A percentile compares a stretch with the other conserved stretches of the same genome.
phyloP scores from a whole-genome alignment of 2,797 vertebrate species.

The Tokudaia tokunoshimensis region DNA sequence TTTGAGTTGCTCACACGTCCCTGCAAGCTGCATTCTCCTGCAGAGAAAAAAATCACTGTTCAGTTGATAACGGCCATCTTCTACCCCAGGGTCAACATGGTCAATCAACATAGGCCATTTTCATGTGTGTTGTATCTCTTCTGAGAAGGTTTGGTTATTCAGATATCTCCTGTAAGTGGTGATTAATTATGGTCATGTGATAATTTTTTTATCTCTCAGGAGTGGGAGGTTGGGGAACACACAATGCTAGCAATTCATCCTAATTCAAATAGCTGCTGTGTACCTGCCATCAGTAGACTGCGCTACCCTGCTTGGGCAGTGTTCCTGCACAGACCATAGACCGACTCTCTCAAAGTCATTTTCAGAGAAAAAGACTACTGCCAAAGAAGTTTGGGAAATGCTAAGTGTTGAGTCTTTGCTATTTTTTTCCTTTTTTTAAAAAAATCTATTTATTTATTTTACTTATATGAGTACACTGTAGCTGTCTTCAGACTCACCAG shows the following conservation, averaged over 20 bases:
- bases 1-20: background rate
- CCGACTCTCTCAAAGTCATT: background rate
- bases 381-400: background rate
- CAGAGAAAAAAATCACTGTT: background rate
- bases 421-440: background rate
- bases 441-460: no score
- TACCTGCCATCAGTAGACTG: accelerated
- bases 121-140: background rate
- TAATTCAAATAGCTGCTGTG: background rate
- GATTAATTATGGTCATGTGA: background rate
- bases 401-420: background rate
- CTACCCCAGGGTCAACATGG: background rate
- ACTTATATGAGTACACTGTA: no score
- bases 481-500: no score
- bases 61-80: background rate
- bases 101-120: background rate
- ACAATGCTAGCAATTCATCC: background rate
- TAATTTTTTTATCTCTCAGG: background rate
- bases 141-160: background rate
- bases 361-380: background rate
- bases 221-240: background rate
- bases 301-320: background rate
- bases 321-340: background rate
- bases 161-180: background rate
- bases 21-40: background rate